A percentile compares a stretch with the other conserved stretches of the same genome.
Evolutionary conservation across 37 sponge, comb jelly and placozoan species (phyloP).

Genomic region (Haliclona indistincta): DNA sequence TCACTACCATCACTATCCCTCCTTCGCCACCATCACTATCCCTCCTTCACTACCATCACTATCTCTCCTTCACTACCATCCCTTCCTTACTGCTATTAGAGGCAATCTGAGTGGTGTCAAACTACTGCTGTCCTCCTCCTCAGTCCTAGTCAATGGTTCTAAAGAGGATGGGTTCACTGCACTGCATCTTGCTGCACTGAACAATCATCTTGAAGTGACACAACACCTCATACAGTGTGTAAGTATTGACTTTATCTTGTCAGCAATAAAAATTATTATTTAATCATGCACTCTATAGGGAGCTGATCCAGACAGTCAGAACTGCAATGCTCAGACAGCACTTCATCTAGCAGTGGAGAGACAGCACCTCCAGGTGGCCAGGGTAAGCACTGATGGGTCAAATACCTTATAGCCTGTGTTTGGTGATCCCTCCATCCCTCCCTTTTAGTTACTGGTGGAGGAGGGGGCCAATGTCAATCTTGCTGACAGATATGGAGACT

Average conservation of each 20-base stretch:
- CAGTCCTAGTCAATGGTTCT: constrained; percentile 59
- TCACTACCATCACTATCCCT: too few species aligned
- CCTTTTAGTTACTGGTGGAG: constrained; percentile 73
- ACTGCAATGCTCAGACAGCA: constrained; percentile 61
- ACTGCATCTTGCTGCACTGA: constrained; percentile 87
- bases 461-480: constrained; percentile 69
- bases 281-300: constrained; percentile 46
- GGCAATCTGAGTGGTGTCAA: constrained; percentile 64
- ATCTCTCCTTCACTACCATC: neutral
- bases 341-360: constrained; percentile 89
- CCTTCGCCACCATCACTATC: too few species aligned
- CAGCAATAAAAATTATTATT: neutral
- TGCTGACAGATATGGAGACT: constrained; percentile 70
- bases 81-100: neutral
- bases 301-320: constrained; percentile 55
- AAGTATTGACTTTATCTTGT: constrained; percentile 11
- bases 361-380: constrained; percentile 72
- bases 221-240: constrained; percentile 76
- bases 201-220: constrained; percentile 91
- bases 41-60: too few species aligned
- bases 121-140: constrained; percentile 48
- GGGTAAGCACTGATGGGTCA: constrained; percentile 36
- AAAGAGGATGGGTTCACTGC: constrained; percentile 96
- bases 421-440: neutral
- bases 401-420: neutral